A percentile compares a stretch with the other conserved stretches of the same genome.
Evolutionary conservation across 2,797 vertebrate species (phyloP).

Genomic region (Pogonophryne albipinna): DNA sequence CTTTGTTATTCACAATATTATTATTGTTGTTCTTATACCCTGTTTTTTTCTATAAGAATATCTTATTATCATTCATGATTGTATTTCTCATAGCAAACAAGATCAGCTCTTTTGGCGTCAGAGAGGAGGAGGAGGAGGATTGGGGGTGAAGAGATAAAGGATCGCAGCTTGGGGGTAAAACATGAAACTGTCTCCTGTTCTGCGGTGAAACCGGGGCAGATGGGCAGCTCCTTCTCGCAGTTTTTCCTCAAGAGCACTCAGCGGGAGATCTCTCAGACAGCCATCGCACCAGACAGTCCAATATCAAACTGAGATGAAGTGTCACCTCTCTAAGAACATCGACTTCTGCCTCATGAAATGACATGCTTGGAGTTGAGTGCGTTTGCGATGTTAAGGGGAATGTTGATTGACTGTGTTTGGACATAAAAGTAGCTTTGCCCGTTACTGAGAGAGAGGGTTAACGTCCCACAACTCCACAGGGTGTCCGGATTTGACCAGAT

Average conservation of each 20-base stretch:
- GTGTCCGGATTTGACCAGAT: slow-evolving; percentile 40
- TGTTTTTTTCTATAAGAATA: slow-evolving; percentile 83
- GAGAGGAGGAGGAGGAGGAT: slow-evolving; percentile 50
- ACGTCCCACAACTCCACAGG: slow-evolving; percentile 56
- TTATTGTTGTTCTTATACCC: slow-evolving; percentile 87
- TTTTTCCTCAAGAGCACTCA: slow-evolving; percentile 56
- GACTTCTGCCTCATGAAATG: slow-evolving; percentile 57
- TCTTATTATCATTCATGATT: slow-evolving; percentile 83
- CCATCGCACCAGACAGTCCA: slow-evolving; percentile 57
- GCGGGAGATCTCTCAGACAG: slow-evolving; percentile 57
- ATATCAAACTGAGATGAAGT: slow-evolving; percentile 59
- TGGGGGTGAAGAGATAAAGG: no score
- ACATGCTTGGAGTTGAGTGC: slow-evolving; percentile 38
- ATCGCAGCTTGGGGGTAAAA: slow-evolving; percentile 37
- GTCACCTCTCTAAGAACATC: slow-evolving; percentile 53
- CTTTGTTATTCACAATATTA: slow-evolving; percentile 83
- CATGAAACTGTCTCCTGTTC: slow-evolving; percentile 60
- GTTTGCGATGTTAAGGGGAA: slow-evolving; percentile 38
- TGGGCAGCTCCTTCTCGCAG: slow-evolving; percentile 67
- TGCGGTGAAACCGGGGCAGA: slow-evolving; percentile 71
- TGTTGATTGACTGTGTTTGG: slow-evolving; percentile 56
- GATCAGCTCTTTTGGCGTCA: slow-evolving; percentile 73
- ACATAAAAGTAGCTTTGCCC: slow-evolving; percentile 75
- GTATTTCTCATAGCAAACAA: slow-evolving; percentile 82
- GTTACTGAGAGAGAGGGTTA: slow-evolving; percentile 64